Percentiles rank a stretch among this genome's conserved stretches.
phyloP scores from a whole-genome alignment of 2,888 invertebrate genomes.

The Brenthis ino region DNA sequence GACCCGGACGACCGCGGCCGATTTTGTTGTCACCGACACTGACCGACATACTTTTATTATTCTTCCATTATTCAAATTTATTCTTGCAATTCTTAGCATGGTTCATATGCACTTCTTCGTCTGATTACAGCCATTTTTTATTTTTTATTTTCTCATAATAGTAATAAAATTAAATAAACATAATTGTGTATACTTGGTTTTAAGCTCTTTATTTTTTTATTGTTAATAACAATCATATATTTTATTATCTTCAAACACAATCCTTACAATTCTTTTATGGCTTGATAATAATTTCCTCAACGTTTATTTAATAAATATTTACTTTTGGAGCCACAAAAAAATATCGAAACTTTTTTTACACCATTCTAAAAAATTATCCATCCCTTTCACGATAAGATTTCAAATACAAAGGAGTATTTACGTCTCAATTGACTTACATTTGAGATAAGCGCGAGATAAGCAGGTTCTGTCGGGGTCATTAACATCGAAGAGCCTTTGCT shows the following conservation, averaged over 20 bases:
- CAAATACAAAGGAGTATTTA: slow-evolving; percentile 28
- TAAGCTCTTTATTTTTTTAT: too few species aligned
- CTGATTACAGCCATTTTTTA: too few species aligned
- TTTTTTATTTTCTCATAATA: too few species aligned
- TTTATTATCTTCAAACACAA: too few species aligned
- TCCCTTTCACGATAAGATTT: slow-evolving; percentile 21
- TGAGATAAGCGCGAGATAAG: slow-evolving; percentile 52
- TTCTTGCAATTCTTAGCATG: not conserved
- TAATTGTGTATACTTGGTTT: too few species aligned
- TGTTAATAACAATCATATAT: too few species aligned
- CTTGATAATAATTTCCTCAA: too few species aligned
- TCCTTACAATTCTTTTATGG: too few species aligned
- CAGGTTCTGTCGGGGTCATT: slow-evolving; percentile 54
- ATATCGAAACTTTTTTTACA: slow-evolving; percentile 34
- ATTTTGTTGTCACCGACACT: slow-evolving; percentile 59
- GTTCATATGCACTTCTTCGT: too few species aligned
- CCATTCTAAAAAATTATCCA: slow-evolving; percentile 11
- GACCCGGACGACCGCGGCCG: slow-evolving; percentile 68
- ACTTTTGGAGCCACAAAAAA: not conserved
- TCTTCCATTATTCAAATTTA: slow-evolving; percentile 40
- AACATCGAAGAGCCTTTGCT: slow-evolving; percentile 43
- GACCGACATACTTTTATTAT: slow-evolving; percentile 64
- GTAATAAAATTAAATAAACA: too few species aligned
- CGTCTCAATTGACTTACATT: slow-evolving; percentile 48
- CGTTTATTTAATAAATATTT: too few species aligned